phyloP scores from a whole-genome alignment of 2,888 invertebrate genomes.

The Drosophila siamana region DNA sequence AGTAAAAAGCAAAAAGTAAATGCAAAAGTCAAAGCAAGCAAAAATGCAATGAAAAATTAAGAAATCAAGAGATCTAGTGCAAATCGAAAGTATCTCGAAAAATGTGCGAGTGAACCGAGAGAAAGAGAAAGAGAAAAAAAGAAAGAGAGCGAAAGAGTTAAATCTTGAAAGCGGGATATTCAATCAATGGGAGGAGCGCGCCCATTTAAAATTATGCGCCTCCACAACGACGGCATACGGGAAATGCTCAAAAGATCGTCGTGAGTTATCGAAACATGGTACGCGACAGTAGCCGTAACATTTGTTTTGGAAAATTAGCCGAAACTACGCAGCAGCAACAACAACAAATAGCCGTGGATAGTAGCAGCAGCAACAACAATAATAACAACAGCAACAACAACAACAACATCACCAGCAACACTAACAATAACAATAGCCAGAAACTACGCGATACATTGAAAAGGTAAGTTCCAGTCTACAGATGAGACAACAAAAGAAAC shows the following conservation, averaged over 20 bases:
- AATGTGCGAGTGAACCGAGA: constrained; percentile 59
- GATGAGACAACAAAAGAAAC: neutral
- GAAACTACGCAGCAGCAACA: constrained; percentile 92
- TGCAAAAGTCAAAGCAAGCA: constrained; percentile 10
- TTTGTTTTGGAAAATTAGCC: constrained; percentile 99
- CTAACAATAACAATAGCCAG: constrained; percentile 53
- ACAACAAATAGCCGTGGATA: constrained; percentile 73
- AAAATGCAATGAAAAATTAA: constrained; percentile 33
- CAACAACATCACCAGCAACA: constrained; percentile 36
- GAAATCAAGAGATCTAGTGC: constrained; percentile 53
- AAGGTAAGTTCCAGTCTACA: constrained; percentile 65
- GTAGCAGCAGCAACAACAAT: constrained; percentile 90
- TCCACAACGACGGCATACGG: constrained; percentile 89
- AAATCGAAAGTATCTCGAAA: constrained; percentile 46
- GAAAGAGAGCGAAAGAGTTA: constrained; percentile 7
- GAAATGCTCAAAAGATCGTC: constrained; percentile 87
- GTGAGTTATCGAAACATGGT: constrained; percentile 93
- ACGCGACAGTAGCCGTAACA: constrained; percentile 99
- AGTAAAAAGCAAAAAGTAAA: constrained; percentile 7
- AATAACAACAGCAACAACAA: constrained; percentile 85
- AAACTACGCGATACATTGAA: constrained; percentile 70
- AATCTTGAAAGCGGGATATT: constrained; percentile 46
- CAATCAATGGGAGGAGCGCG: constrained; percentile 82
- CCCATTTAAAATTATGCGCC: constrained; percentile 84
- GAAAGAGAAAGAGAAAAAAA: constrained; percentile 7